phyloP scores from a whole-genome alignment of 1,140 invertebrate genomes.

The Calliopsis andreniformis region DNA sequence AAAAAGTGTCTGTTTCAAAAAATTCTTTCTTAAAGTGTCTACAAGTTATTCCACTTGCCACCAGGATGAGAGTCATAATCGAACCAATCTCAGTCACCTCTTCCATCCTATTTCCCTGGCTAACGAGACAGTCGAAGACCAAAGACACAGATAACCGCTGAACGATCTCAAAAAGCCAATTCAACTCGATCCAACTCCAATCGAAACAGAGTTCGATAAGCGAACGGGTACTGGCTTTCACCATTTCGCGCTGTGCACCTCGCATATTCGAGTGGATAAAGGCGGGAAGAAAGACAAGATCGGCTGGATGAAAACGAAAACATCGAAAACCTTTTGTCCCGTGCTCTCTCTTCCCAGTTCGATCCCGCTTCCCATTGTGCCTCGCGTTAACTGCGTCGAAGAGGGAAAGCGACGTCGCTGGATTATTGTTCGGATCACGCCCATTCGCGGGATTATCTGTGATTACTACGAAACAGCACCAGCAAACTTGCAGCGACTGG shows the following conservation, averaged over 20 bases:
- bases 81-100: too few species aligned
- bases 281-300: not conserved
- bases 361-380: not conserved
- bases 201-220: too few species aligned
- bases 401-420: not conserved
- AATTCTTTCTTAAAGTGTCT: too few species aligned
- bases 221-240: too few species aligned
- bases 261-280: not conserved
- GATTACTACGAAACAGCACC: conserved; percentile 41
- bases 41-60: too few species aligned
- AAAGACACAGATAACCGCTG: too few species aligned
- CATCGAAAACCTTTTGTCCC: not conserved
- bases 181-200: too few species aligned
- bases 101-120: too few species aligned
- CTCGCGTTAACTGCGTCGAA: not conserved
- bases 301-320: not conserved
- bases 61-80: too few species aligned
- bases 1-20: too few species aligned
- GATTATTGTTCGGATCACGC: conserved; percentile 39
- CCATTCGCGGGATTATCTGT: conserved; percentile 48
- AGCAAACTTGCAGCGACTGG: conserved; percentile 12
- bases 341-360: not conserved
- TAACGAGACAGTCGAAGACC: too few species aligned
- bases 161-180: too few species aligned
- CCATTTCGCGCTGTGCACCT: not conserved